These are phyloP conservation scores for Parnassius mnemosyne DNA, from an alignment of 2,888 invertebrate genomes.

Conservation along the genomic window DNA sequence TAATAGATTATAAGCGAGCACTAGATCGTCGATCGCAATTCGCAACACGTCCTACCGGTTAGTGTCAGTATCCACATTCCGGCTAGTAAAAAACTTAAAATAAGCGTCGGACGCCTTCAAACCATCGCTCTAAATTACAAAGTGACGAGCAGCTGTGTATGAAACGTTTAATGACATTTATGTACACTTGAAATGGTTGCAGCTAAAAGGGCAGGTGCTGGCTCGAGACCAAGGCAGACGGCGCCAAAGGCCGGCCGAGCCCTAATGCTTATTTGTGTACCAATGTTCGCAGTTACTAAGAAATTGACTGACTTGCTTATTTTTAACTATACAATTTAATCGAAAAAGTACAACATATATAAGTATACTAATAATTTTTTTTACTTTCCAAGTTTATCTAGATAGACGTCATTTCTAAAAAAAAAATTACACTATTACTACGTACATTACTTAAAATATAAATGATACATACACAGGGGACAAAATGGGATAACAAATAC, in stretches of 20 bases:
- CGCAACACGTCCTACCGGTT: constrained; percentile 6
- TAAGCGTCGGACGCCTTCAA: background rate
- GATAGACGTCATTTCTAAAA: too few relatives aligned
- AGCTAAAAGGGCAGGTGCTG: constrained; percentile 20
- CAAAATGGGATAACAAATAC: too few relatives aligned
- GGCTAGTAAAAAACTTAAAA: background rate
- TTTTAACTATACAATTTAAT: too few relatives aligned
- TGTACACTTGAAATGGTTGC: constrained; percentile 5
- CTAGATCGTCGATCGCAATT: constrained; percentile 5
- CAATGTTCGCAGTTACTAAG: background rate
- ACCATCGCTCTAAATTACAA: background rate
- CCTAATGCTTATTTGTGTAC: constrained; percentile 2
- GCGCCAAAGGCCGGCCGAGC: constrained; percentile 29
- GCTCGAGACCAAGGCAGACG: constrained; percentile 21
- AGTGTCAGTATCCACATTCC: constrained; percentile 8
- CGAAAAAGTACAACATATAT: too few relatives aligned
- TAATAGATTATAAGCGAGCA: background rate
- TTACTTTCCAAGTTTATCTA: too few relatives aligned
- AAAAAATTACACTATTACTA: too few relatives aligned
- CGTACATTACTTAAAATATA: too few relatives aligned
- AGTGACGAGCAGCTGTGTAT: constrained; percentile 3
- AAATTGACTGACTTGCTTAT: background rate
- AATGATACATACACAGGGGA: too few relatives aligned
- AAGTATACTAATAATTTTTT: too few relatives aligned
- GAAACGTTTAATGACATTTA: constrained; percentile 11